A percentile compares a stretch with the other conserved stretches of the same genome.
phyloP scores from a whole-genome alignment of 53 echinoderm and acorn worm species.

The Echinarachnius parma region DNA sequence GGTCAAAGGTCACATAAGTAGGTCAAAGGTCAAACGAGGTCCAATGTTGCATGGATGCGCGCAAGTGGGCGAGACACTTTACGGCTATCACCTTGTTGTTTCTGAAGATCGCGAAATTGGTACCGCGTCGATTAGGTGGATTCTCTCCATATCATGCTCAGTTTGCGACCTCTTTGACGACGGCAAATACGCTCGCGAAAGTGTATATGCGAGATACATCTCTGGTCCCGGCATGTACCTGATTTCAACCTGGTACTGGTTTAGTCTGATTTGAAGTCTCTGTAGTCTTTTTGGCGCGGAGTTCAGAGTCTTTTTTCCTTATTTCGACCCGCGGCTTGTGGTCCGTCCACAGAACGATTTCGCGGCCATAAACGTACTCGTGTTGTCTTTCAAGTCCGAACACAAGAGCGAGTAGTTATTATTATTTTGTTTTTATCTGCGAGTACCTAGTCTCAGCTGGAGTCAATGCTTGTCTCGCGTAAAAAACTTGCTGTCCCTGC shows the following conservation, averaged over 20 bases:
- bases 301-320: constrained; percentile 38
- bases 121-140: constrained; percentile 42
- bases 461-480: too few relatives aligned
- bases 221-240: constrained; percentile 53
- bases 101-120: constrained; percentile 52
- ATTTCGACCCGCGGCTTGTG: constrained; percentile 62
- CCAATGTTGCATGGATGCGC: too few relatives aligned
- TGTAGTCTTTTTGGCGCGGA: constrained; percentile 62
- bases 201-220: constrained; percentile 60
- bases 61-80: too few relatives aligned
- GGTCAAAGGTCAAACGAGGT: too few relatives aligned
- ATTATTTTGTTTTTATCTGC: too few relatives aligned
- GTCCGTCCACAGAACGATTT: constrained; percentile 56
- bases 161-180: constrained; percentile 23
- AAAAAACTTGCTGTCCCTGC: too few relatives aligned
- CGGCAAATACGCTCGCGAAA: constrained; percentile 46
- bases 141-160: constrained; percentile 42
- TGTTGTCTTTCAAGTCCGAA: constrained; percentile 64
- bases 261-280: constrained; percentile 44
- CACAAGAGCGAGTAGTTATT: too few relatives aligned
- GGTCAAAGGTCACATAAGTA: too few relatives aligned
- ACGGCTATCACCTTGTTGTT: too few relatives aligned
- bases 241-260: constrained; percentile 55
- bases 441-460: too few relatives aligned
- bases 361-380: constrained; percentile 49